Base-by-base conservation (phyloP, 1,140 invertebrate species). In the Pemphigus obesinymphae region DNA sequence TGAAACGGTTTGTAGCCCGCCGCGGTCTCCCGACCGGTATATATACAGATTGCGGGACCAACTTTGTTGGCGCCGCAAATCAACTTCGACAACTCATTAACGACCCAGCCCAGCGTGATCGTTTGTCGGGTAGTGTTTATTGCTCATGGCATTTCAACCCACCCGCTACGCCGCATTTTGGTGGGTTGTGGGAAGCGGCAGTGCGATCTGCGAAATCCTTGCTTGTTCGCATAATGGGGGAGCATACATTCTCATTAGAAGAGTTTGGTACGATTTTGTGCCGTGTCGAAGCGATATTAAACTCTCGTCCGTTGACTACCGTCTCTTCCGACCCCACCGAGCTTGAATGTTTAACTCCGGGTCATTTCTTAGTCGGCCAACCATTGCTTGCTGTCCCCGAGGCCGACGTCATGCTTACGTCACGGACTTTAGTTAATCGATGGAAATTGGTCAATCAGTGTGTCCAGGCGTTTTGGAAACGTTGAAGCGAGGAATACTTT, bases 1-100 rank as follows among this genome's bases (percentile, higher is more conserved):
- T 89, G 3, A 82, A 84, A 26, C 80, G 88, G 48, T 89, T 89
- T 83, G 83, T 86, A 6, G 82, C 84, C 7, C 83, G 87, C 7
- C 82, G 87, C 50, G 88, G 87, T 40, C 70, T 84, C 20, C 85
- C 85, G 8, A 23, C 23, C 0, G 76, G 82, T 26, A 85, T 88
- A 0, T 84, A 85, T 83, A 85, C 83, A 0, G 87, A 88, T 81
- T 85, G 86, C 61, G 87, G 86, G 1, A 86, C 85, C 0, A 88
- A 88, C 82, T 88, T 83, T 29, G 61, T 81, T 20, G 75, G 82
- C 3, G 76, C 45, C n/a, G 53, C n/a, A 1, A 61, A 31, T 0
- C 58, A 61, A 8, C 4, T 61, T 7, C 58, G 58, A 17, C 0
- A 61, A 3, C 5, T 61, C 1, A 1, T 61, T 0, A 17, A 31